A percentile compares a stretch with the other conserved stretches of the same genome.
phyloP scores from a whole-genome alignment of 2,797 vertebrate genomes.

The Buphagus erythrorhynchus region DNA sequence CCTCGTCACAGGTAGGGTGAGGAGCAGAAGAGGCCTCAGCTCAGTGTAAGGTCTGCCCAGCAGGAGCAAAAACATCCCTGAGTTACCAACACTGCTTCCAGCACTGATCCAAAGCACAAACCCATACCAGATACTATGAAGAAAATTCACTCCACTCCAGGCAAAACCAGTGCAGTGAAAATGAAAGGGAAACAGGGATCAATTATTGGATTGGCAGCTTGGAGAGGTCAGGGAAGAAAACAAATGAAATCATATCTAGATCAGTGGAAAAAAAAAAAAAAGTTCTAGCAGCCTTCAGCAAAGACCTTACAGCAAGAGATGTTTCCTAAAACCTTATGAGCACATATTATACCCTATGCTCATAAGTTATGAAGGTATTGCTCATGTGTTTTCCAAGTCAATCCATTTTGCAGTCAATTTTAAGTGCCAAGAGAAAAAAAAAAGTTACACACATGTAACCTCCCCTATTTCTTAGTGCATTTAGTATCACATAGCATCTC shows the following conservation, averaged over 20 bases:
- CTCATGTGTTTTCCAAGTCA: neutral
- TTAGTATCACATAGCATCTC: neutral
- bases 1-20: neutral
- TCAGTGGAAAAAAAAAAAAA: neutral
- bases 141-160: neutral
- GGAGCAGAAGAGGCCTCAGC: neutral
- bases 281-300: conserved; percentile 48
- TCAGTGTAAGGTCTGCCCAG: neutral
- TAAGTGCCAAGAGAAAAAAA: conserved; percentile 2
- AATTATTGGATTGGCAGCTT: neutral
- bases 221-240: conserved; percentile 6
- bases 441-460: neutral
- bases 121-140: neutral
- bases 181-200: neutral
- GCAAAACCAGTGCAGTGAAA: neutral
- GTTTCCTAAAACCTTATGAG: neutral
- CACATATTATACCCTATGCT: neutral
- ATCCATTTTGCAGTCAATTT: conserved; percentile 11
- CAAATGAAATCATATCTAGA: neutral
- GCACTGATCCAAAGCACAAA: neutral
- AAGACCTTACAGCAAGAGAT: neutral
- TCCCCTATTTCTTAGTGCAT: neutral
- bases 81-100: neutral
- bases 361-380: neutral
- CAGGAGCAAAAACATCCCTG: neutral